A percentile compares a stretch with the other conserved stretches of the same genome.
phyloP scores from a whole-genome alignment of 2,888 invertebrate genomes.

The Scaptomyza tumidula region DNA sequence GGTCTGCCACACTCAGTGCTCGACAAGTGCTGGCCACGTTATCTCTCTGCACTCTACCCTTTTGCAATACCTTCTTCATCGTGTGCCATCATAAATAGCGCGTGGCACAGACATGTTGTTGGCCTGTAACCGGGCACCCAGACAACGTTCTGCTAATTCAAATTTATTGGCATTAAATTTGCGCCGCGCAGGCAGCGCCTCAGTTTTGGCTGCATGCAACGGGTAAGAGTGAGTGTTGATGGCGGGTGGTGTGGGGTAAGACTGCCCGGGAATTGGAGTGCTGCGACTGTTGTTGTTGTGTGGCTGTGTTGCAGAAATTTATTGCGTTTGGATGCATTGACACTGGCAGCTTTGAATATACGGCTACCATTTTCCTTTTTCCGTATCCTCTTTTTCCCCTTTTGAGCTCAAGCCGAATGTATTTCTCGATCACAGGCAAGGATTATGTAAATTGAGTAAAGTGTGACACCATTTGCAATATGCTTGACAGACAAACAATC shows the following conservation, averaged over 20 bases:
- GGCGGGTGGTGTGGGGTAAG: neutral
- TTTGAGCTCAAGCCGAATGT: neutral
- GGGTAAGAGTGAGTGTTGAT: neutral
- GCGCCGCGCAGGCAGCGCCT: constrained; percentile 46
- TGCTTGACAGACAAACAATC: neutral
- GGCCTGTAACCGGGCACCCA: constrained; percentile 37
- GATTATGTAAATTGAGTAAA: constrained; percentile 40
- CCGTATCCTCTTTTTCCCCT: constrained; percentile 19
- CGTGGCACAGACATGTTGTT: constrained; percentile 56
- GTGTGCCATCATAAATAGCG: constrained; percentile 73
- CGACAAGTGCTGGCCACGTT: constrained; percentile 5
- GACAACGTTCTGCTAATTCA: constrained; percentile 70
- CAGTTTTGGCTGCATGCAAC: constrained; percentile 33
- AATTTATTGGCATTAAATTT: constrained; percentile 80
- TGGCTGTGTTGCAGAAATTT: constrained; percentile 59
- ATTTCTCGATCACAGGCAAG: constrained; percentile 12
- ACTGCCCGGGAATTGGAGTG: constrained; percentile 1
- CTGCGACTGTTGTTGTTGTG: constrained; percentile 12
- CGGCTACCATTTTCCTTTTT: constrained; percentile 43
- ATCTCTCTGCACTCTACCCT: neutral
- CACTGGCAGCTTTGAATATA: constrained; percentile 67
- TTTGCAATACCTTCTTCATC: constrained; percentile 11
- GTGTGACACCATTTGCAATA: constrained; percentile 9
- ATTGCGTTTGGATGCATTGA: constrained; percentile 71
- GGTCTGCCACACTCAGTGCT: constrained; percentile 6